Evolutionary conservation across 1,140 invertebrate species (phyloP), one percentile per base, ranked within the genome.

Genomic region (Teleopsis dalmanni): DNA sequence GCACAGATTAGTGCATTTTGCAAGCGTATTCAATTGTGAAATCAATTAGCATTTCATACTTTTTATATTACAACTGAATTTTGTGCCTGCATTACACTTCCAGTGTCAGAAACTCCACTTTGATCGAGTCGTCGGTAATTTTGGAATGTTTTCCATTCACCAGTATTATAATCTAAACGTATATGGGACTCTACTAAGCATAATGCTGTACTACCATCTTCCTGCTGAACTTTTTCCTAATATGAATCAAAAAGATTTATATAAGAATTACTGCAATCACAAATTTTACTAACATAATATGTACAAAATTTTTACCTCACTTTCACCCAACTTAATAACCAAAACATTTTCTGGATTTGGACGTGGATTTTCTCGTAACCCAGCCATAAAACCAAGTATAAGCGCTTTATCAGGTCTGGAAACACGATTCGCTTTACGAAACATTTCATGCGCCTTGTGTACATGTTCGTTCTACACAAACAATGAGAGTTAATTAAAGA

Each of bases 351-450:
- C 68, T 3, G 53, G 54, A 56, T 68, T 71, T 14, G 68, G 68
- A 10, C 65, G 57, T 8, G 68, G 68, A 53, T 71, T 71, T 34
- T 71, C 68, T 0, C 68, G 57, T 21, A 68, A 90, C 2, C 95
- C 95, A 55, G 94, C 94, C 91, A 98, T 97, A 62, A 98, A 98
- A 52, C 94, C 93, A 19, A 98, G 78, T 63, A 98, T 98, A 26
- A 97, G 83, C 31, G 94, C 93, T 67, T 98, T 98, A 59, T 98
- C 94, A 3, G 93, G 92, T 55, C 94, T 74, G 1, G 93, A 96
- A 33, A 97, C 91, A 72, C 90, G 87, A 68, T 97, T 97, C 23
- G 93, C 93, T 56, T 87, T 94, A 48, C 85, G 79, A 76, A 98
- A 98, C 90, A 97, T 96, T 71, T 97, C 91, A 73, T 96, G 92